Base-by-base conservation (phyloP, 2,113 vertebrate genomes). In the Melanocharis versteri region DNA sequence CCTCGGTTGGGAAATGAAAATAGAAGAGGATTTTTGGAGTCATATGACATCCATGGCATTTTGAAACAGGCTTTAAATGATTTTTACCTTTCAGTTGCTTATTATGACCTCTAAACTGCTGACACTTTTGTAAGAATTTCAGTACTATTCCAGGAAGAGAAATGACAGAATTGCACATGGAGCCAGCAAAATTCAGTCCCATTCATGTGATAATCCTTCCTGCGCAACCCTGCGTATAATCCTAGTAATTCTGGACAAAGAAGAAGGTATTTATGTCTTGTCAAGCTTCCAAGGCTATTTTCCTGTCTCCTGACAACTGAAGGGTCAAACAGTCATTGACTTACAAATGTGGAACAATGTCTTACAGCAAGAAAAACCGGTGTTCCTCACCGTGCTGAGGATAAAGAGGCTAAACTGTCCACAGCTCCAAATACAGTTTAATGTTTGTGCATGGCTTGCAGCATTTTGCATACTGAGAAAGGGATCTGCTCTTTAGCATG, bases 181-280 rank as follows among this genome's bases (percentile, higher is more conserved):
- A 94, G 64, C 35, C 62, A 81, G 72, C 31, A 89, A 93, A 94
- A 90, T 86, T 92, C 92, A 91, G 82, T 89, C 71, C 60, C 62
- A 85, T 94, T 93, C 85, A 88, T 85, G 65, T 58, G 61, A 79
- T 97, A 96, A 96, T 96, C 85, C 76, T 90, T 75, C 62, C 89
- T 83, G 62, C 2, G 42, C 64, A 96, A 31, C 31, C 44, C 53
- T 80, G 45, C 21, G 28, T 64, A 47, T 91, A 94, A 96, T 95
- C 78, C 88, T 47, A 31, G 83, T 62, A 94, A 93, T 90, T 93
- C 64, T 51, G 78, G 64, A 72, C 42, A 92, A 86, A 94, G 60
- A 94, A 8, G 35, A 83, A 87, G 27, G 48, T 90, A 95, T 92
- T 91, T 88, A 51, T 93, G 61, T 47, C 80, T 93, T 88, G 86